These are phyloP conservation scores for Trachops cirrhosus DNA, from an alignment of 2,797 vertebrate species.

Conservation along the genomic window DNA sequence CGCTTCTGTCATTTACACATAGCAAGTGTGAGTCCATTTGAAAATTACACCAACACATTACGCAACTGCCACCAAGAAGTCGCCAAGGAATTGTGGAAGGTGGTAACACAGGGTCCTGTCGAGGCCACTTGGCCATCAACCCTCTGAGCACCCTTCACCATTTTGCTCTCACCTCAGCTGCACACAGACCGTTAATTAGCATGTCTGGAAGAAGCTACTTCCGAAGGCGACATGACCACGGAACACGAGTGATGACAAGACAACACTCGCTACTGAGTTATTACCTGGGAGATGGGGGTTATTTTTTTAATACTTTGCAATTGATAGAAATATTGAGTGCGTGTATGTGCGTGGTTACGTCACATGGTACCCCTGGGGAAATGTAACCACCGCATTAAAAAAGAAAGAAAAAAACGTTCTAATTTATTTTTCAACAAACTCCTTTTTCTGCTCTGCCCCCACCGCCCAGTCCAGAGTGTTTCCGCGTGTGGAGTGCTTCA, in stretches of 20 bases:
- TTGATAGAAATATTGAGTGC: neutral
- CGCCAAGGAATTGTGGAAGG: constrained; percentile 31
- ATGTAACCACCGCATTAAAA: neutral
- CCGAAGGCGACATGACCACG: neutral
- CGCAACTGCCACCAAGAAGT: neutral
- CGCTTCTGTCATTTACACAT: constrained; percentile 42
- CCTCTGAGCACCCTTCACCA: neutral
- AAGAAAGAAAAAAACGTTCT: neutral
- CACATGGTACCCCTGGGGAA: neutral
- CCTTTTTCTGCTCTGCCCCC: constrained; percentile 61
- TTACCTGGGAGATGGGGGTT: neutral
- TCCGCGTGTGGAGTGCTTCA: constrained; percentile 30
- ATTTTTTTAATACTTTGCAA: neutral
- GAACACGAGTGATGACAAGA: neutral
- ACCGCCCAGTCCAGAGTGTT: neutral
- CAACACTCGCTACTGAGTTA: neutral
- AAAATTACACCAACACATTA: constrained; percentile 14
- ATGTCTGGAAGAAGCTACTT: neutral
- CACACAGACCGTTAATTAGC: constrained; percentile 29
- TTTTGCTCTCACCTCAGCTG: constrained; percentile 41
- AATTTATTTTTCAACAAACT: neutral
- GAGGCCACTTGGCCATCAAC: neutral
- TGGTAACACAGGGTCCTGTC: neutral
- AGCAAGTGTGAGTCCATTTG: constrained; percentile 29
- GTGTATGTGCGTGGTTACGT: neutral